These are phyloP conservation scores for Oxyura jamaicensis DNA, from an alignment of 2,113 vertebrate genomes.

Conservation along the genomic window DNA sequence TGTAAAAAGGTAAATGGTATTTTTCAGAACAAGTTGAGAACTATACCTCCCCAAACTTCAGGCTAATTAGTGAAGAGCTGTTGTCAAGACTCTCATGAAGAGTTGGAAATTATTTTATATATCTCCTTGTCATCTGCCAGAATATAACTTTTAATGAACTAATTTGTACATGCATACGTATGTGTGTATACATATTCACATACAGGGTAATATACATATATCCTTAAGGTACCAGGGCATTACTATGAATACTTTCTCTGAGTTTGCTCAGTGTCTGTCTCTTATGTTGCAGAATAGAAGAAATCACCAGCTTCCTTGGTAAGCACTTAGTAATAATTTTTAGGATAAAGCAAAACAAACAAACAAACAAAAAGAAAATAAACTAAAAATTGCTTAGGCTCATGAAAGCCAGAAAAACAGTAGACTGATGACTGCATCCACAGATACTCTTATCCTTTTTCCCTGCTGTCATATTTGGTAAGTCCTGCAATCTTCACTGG, in stretches of 20 bases:
- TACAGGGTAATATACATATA: background rate
- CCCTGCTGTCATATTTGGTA: background rate
- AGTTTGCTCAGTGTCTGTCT: background rate
- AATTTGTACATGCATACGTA: background rate
- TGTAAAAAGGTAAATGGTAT: background rate
- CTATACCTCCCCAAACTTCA: background rate
- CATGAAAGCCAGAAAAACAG: background rate
- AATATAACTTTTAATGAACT: background rate
- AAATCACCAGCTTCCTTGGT: background rate
- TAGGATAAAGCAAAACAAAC: background rate
- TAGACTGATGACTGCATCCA: background rate
- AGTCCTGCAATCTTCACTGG: background rate
- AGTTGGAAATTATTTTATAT: background rate
- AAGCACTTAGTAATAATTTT: background rate
- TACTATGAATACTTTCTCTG: background rate
- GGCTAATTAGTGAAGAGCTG: background rate
- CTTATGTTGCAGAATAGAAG: background rate
- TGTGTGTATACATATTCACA: rapidly evolving
- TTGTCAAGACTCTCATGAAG: background rate
- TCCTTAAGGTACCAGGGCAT: background rate
- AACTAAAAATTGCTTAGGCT: background rate
- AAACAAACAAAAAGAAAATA: background rate
- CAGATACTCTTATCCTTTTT: background rate
- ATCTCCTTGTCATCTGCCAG: background rate
- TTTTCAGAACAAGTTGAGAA: constrained; percentile 1